Evolutionary conservation across 2,888 invertebrate genomes (phyloP).

Genomic region (Epinotia bilunana): DNA sequence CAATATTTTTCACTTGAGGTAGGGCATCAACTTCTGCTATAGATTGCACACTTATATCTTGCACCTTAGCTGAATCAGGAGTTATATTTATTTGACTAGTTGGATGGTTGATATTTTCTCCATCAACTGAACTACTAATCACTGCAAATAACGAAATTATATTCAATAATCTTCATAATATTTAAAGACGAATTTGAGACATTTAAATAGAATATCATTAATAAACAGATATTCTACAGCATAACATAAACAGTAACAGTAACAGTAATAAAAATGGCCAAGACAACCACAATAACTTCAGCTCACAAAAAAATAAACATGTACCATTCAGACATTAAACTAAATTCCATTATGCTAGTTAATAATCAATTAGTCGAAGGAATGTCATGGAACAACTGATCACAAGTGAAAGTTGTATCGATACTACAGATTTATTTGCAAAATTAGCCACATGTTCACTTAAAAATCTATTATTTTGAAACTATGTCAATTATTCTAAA

Average conservation of each 20-base stretch:
- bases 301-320: background rate
- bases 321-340: background rate
- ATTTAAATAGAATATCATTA: background rate
- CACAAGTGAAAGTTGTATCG: constrained; percentile 31
- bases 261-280: background rate
- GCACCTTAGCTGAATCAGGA: constrained; percentile 50
- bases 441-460: constrained; percentile 27
- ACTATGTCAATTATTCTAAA: background rate
- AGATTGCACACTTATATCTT: constrained; percentile 60
- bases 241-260: no score
- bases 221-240: no score
- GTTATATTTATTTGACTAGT: constrained; percentile 68
- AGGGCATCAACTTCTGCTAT: constrained; percentile 55
- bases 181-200: background rate
- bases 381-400: constrained; percentile 23
- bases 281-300: background rate
- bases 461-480: background rate
- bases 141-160: constrained; percentile 62
- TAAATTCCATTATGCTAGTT: background rate
- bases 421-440: constrained; percentile 19
- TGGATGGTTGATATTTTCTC: constrained; percentile 71
- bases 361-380: constrained; percentile 9
- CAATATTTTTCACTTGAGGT: constrained; percentile 56
- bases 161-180: background rate
- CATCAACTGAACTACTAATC: constrained; percentile 78